Conservation (phyloP, 2,888 invertebrate species). For the Sepioteuthis lessoniana region DNA sequence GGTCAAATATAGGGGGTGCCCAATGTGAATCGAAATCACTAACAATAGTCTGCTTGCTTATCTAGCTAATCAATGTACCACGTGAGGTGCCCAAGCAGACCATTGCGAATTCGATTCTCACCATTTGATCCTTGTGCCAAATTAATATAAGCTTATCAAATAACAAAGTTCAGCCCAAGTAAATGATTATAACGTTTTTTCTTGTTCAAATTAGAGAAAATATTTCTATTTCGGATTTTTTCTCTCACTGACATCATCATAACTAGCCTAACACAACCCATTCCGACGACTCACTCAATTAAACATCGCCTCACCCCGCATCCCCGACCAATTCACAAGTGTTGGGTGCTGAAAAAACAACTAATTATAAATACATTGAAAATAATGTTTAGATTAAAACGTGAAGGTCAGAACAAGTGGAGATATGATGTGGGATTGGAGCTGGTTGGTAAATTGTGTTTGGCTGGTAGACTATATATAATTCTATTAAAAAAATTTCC, state of each 20-base stretch:
- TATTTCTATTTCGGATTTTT: no score
- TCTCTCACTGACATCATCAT: not conserved
- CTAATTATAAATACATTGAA: not conserved
- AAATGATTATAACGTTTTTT: no score
- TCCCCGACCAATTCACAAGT: not conserved
- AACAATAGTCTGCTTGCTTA: no score
- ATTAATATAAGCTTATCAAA: no score
- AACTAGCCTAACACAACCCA: not conserved
- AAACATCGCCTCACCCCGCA: not conserved
- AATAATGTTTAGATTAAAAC: slow-evolving; percentile 8
- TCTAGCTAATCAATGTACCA: no score
- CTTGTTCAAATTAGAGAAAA: no score
- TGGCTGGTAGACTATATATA: not conserved
- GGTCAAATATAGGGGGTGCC: no score
- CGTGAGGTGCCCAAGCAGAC: no score
- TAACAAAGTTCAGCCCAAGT: no score
- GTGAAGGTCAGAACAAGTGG: not conserved
- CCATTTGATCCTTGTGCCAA: no score
- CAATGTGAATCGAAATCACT: no score
- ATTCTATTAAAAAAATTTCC: not conserved
- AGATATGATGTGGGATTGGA: not conserved
- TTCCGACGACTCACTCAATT: not conserved
- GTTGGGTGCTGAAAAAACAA: not conserved
- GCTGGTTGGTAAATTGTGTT: not conserved
- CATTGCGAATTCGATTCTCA: no score